Conservation (phyloP, 2,797 vertebrate genomes). For the Heteromormyrus szaboi region DNA sequence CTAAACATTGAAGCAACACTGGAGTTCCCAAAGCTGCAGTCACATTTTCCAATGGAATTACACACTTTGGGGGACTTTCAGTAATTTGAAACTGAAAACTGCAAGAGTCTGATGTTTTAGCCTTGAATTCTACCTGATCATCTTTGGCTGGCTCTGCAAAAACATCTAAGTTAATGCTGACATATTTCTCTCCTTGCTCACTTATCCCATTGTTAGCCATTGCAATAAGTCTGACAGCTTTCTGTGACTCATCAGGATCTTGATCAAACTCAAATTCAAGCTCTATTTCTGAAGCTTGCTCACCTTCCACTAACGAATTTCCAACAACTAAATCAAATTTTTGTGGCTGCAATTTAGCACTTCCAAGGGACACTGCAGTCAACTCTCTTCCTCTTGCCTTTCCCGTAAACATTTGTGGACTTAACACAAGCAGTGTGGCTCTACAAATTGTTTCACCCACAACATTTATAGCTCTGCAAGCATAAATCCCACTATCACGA, state of each 20-base stretch:
- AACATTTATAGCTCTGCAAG: conserved; percentile 76
- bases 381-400: conserved; percentile 59
- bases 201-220: conserved; percentile 64
- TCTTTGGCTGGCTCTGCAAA: conserved; percentile 76
- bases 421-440: conserved; percentile 69
- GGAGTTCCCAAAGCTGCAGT: conserved; percentile 72
- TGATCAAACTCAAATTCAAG: conserved; percentile 80
- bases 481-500: conserved; percentile 79
- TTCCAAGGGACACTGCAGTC: conserved; percentile 53
- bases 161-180: conserved; percentile 74
- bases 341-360: conserved; percentile 57
- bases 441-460: conserved; percentile 84
- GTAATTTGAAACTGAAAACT: conserved; percentile 87
- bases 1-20: conserved; percentile 81
- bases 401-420: conserved; percentile 50
- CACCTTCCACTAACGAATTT: conserved; percentile 60
- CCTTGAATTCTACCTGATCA: conserved; percentile 74
- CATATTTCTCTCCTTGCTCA: conserved; percentile 66
- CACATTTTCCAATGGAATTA: conserved; percentile 73
- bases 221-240: conserved; percentile 65
- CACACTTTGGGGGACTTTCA: conserved; percentile 77
- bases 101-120: conserved; percentile 74
- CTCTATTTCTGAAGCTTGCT: conserved; percentile 76
- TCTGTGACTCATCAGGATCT: conserved; percentile 66
- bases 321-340: conserved; percentile 72